Evolutionary conservation across 2,113 vertebrate species (phyloP).

Genomic region (Trinectes maculatus): DNA sequence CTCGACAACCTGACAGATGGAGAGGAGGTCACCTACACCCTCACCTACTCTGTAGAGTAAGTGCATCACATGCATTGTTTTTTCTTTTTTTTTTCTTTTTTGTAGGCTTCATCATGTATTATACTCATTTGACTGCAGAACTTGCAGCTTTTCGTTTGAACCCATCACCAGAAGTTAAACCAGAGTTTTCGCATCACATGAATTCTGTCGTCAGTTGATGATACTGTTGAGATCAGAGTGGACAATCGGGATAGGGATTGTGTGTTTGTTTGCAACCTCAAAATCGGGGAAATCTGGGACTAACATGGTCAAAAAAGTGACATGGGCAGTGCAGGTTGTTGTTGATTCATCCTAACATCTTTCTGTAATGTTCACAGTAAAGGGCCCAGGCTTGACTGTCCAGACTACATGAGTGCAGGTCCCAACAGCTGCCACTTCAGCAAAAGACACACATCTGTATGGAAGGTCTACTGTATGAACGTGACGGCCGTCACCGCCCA

Average conservation of each 20-base stretch:
- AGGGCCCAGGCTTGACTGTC: slow-evolving; percentile 68
- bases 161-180: background rate
- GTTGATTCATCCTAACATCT: background rate
- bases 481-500: slow-evolving; percentile 69
- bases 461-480: slow-evolving; percentile 81
- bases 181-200: slow-evolving; percentile 4
- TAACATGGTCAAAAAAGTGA: background rate
- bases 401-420: slow-evolving; percentile 75
- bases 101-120: too few relatives aligned
- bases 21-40: slow-evolving; percentile 60
- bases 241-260: too few relatives aligned
- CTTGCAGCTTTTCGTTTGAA: too few relatives aligned
- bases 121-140: too few relatives aligned
- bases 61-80: background rate
- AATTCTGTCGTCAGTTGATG: background rate
- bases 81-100: background rate
- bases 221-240: too few relatives aligned
- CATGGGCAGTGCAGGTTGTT: too few relatives aligned
- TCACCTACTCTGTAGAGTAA: slow-evolving; percentile 78
- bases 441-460: slow-evolving; percentile 76
- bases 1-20: slow-evolving; percentile 59
- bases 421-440: slow-evolving; percentile 82
- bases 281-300: too few relatives aligned
- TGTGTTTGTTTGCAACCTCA: too few relatives aligned
- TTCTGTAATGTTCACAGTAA: slow-evolving; percentile 44